These are phyloP conservation scores for Polyodon spathula DNA, from an alignment of 2,113 vertebrate genomes.

Conservation along the genomic window DNA sequence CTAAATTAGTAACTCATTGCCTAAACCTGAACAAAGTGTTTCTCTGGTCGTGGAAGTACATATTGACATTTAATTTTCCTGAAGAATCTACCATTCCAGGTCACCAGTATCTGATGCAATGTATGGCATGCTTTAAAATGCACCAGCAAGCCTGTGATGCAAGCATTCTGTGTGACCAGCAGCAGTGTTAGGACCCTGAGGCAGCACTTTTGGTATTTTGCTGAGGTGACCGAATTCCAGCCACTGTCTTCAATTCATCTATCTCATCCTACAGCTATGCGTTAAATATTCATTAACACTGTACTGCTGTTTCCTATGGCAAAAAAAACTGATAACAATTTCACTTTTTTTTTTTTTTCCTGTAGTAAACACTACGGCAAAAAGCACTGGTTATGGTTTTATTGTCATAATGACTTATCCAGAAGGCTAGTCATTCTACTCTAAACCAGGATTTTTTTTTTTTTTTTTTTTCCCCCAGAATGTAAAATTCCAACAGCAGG, in stretches of 20 bases:
- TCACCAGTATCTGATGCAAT: background rate
- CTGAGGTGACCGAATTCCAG: background rate
- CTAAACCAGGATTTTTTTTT: background rate
- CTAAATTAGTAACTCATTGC: no score
- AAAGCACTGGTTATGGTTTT: no score
- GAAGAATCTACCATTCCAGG: slow-evolving; percentile 1
- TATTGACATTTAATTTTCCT: background rate
- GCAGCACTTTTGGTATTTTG: background rate
- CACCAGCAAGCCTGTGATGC: background rate
- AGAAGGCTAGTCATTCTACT: no score
- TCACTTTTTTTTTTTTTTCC: no score
- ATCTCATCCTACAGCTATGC: background rate
- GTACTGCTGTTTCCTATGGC: background rate
- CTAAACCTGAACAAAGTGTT: no score
- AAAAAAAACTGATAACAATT: background rate
- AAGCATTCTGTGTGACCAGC: background rate
- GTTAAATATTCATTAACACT: background rate
- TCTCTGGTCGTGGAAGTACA: background rate
- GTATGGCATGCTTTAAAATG: background rate
- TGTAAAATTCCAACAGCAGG: background rate
- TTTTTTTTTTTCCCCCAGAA: background rate
- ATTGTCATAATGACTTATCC: no score
- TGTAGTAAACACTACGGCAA: no score
- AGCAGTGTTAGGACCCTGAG: background rate
- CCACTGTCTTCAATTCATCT: background rate